These are phyloP conservation scores for Sapajus apella DNA, from an alignment of 2,113 vertebrate genomes.

Conservation along the genomic window DNA sequence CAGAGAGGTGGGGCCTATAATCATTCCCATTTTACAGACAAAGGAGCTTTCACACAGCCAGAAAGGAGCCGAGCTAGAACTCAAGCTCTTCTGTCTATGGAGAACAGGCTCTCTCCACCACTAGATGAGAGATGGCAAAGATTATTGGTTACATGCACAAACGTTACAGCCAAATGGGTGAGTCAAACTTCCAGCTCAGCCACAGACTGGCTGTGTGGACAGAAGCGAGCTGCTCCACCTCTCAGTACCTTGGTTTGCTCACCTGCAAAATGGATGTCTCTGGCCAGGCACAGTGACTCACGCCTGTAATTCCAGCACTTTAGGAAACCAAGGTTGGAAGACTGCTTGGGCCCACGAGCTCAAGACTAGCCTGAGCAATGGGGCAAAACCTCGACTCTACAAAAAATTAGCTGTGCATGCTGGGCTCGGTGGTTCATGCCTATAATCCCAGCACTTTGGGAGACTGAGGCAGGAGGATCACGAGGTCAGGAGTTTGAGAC, in stretches of 20 bases:
- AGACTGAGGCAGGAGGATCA: no score
- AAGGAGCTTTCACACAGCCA: not conserved
- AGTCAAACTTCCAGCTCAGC: not conserved
- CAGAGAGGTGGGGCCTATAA: not conserved
- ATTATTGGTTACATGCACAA: rapidly evolving
- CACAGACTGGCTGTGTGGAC: not conserved
- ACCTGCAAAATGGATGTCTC: not conserved
- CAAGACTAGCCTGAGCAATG: no score
- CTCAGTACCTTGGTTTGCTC: not conserved
- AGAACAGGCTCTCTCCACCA: not conserved
- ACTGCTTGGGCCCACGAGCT: no score
- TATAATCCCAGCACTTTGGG: no score
- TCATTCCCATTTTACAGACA: not conserved
- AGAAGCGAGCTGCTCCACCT: not conserved
- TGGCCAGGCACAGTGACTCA: not conserved
- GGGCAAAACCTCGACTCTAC: no score
- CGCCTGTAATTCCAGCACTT: not conserved
- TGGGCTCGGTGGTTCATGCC: rapidly evolving
- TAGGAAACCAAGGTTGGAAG: not conserved
- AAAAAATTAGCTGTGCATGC: no score
- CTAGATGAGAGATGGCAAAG: not conserved
- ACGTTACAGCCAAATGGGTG: not conserved
- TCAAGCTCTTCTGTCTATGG: not conserved
- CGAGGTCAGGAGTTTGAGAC: no score
- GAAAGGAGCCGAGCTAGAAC: not conserved